These are phyloP conservation scores for Diachrysia chrysitis DNA, from an alignment of 2,888 invertebrate species.

Conservation along the genomic window DNA sequence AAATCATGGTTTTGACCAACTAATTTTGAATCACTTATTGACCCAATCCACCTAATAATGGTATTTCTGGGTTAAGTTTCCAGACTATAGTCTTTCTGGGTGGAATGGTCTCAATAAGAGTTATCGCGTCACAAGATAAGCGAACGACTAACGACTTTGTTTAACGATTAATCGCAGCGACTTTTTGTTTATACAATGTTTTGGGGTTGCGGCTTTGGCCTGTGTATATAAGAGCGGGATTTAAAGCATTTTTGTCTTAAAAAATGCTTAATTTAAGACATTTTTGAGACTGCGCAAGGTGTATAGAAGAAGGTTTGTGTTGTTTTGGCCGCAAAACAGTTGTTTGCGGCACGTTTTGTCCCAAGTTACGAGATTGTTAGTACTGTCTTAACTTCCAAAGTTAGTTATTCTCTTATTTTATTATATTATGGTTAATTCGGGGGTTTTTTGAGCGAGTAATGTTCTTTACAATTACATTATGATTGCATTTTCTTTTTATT, in stretches of 20 bases:
- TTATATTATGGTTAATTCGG: constrained; percentile 13
- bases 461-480: no score
- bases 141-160: constrained; percentile 45
- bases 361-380: constrained; percentile 14
- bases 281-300: constrained; percentile 44
- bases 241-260: not conserved
- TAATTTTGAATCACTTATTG: not conserved
- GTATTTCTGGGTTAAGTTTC: not conserved
- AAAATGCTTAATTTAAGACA: constrained; percentile 36
- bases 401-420: constrained; percentile 35
- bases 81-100: not conserved
- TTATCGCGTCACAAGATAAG: not conserved
- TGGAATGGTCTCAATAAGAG: constrained; percentile 8
- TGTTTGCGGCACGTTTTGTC: not conserved
- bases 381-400: constrained; percentile 52
- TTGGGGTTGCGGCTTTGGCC: constrained; percentile 14
- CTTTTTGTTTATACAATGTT: constrained; percentile 28
- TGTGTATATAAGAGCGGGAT: constrained; percentile 33
- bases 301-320: constrained; percentile 19
- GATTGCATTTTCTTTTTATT: no score
- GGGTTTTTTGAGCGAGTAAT: constrained; percentile 6
- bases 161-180: constrained; percentile 39
- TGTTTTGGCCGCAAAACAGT: constrained; percentile 7
- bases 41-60: not conserved
- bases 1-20: constrained; percentile 1